Base-by-base conservation (phyloP, 1,140 invertebrate genomes). In the Physella acuta region DNA sequence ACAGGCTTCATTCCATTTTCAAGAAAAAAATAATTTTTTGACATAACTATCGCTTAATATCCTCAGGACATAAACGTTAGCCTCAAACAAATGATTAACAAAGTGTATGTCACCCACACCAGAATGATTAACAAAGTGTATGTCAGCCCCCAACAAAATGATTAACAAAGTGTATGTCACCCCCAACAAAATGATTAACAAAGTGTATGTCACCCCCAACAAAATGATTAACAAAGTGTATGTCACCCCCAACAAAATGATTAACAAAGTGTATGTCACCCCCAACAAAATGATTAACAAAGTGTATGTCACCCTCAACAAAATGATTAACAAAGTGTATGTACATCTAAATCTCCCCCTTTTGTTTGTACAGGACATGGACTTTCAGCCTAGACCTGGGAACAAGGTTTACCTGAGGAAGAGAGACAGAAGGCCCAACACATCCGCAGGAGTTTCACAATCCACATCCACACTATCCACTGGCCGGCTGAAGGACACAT, bases 381-480 rank as follows among this genome's bases (percentile, higher is more conserved):
- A 53, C 5, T 53, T 65, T 33, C 63, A 65, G 51, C 63, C 63
- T 24, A 52, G 24, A 53, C 63, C 63, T n/a, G 63, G 63, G 20
- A 65, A 65, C 31, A 52, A 33, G 14, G 63, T 65, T 2, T 20
- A 33, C 26, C 44, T 65, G 8, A 17, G 49, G 49, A 52, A 24
- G 33, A 63, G 28, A 63, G 28, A 3, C 51, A 53, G 44, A 53
- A 59, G 56, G 14, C 56, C 28, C 1, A 44, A 24, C 5, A 31
- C 33, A 44, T 14, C 24, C 11, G 5, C 37, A n/a, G 17, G 5
- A 30, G 26, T 20, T 20, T 16, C 44, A 14, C 33, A n/a, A 53
- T 53, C 51, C 3, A 24, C 3, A 2, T 65, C 51, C 1, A 31
- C 51, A 31, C 8, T 14, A 8, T 37, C 51, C 20, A 2, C 31